Percentiles rank a stretch among this genome's conserved stretches.
phyloP scores from a whole-genome alignment of 2,888 invertebrate genomes.

The Norana najaformis region DNA sequence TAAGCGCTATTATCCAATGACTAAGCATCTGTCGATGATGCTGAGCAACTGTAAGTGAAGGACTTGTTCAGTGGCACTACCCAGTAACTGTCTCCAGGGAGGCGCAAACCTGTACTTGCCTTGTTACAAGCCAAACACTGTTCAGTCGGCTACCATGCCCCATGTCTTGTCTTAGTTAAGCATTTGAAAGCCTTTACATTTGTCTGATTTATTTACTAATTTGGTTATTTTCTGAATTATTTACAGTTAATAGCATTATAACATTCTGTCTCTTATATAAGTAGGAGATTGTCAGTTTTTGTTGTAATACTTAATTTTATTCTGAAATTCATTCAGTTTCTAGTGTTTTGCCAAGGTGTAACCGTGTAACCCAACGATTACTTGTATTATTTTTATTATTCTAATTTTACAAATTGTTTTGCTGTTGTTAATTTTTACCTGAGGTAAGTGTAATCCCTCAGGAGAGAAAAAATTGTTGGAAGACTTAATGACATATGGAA shows the following conservation, averaged over 20 bases:
- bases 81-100: too few species aligned
- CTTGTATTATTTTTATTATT: neutral
- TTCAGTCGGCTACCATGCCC: too few species aligned
- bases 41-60: too few species aligned
- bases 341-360: neutral
- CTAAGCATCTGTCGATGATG: too few species aligned
- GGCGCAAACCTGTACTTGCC: too few species aligned
- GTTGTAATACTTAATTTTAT: conserved; percentile 2
- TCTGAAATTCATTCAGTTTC: neutral
- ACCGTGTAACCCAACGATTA: neutral
- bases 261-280: neutral
- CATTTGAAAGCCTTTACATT: neutral
- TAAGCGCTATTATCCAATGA: too few species aligned
- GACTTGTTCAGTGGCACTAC: too few species aligned
- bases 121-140: too few species aligned
- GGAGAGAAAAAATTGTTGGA: neutral
- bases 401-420: neutral
- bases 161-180: neutral
- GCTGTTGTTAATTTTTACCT: neutral
- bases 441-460: neutral
- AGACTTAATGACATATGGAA: neutral
- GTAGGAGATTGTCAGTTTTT: neutral
- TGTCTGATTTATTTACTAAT: neutral
- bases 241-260: too few species aligned
- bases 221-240: too few species aligned